A percentile compares a stretch with the other conserved stretches of the same genome.
Conservation (phyloP, 2,888 invertebrate species). For the Latrodectus elegans region DNA sequence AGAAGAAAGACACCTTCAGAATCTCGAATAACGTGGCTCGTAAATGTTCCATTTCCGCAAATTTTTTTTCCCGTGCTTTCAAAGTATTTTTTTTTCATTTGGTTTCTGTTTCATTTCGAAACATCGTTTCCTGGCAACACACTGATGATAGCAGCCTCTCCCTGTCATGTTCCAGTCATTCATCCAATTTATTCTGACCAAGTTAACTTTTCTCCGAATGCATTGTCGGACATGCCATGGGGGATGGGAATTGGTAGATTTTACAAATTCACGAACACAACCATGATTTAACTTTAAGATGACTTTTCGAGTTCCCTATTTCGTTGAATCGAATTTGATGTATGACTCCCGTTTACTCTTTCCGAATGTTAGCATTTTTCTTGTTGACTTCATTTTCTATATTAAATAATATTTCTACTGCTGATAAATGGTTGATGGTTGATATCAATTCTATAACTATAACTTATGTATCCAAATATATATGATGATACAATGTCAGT, state of each 20-base stretch:
- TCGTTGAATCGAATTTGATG: too few species aligned
- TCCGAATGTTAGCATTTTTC: too few species aligned
- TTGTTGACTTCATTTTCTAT: too few species aligned
- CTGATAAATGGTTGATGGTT: too few species aligned
- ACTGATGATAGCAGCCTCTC: constrained; percentile 18
- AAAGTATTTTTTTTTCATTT: neutral
- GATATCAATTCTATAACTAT: too few species aligned
- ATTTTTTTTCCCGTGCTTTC: constrained; percentile 33
- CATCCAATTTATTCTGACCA: constrained; percentile 48
- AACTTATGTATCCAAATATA: too few species aligned
- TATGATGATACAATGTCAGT: too few species aligned
- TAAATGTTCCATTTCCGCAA: constrained; percentile 55
- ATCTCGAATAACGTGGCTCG: constrained; percentile 57
- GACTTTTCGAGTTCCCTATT: too few species aligned
- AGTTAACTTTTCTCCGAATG: constrained; percentile 6
- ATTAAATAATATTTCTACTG: too few species aligned
- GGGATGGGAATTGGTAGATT: neutral
- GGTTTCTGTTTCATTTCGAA: constrained; percentile 22
- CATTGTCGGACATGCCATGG: neutral
- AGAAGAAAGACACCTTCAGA: constrained; percentile 59
- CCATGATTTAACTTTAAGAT: neutral
- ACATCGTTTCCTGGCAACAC: constrained; percentile 47
- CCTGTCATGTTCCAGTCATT: constrained; percentile 31
- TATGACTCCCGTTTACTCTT: too few species aligned
- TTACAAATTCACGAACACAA: neutral